Base-by-base conservation (phyloP, 1,140 invertebrate genomes). In the Lepidurus couesii region DNA sequence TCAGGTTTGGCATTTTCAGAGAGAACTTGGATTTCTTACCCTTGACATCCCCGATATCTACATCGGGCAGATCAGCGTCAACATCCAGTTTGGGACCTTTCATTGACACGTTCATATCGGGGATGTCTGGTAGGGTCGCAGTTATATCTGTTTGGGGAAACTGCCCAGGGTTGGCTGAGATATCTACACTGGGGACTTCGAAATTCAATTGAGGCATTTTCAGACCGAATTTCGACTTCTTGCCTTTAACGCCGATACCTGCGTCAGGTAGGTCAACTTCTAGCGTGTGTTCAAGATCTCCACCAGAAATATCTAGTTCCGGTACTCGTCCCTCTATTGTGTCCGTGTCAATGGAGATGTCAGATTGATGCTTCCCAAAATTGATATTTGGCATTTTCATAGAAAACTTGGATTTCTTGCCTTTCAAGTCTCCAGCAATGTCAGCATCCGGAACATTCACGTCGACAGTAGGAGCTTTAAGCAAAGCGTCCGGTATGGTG, bases 1-100 rank as follows among this genome's bases (percentile, higher is more conserved):
- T 65, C 9, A 79, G 42, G 44, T 79, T 79, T 21, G 78, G 78
- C 42, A 79, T 47, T 75, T 79, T 79, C 21, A 79, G 74, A 21
- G 44, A 44, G 21, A 79, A 79, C 8, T 65, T 65, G 10, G 76
- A 42, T 77, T 77, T 77, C 44, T 16, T 34, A 9, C 26, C 44
- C 65, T 77, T 77, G 16, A 10, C 24, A 8, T 26, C 43, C 0
- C 34, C 76, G 7, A 44, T 47, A 4, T 45, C 45, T n/a, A 47
- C 44, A 26, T 47, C 76, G 6, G 76, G 13, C 26, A 73, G 8
- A 6, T 65, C 74, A 47, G 74, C 53, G 8, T 75, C 77, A 42
- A 26, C 77, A n/a, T n/a, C 42, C 42, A 78, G 7, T 8, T 65
- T 43, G 43, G 77, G 44, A 73, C n/a, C 16, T 42, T 78, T 78